A percentile compares a stretch with the other conserved stretches of the same genome.
These are phyloP conservation scores for Denticeps clupeoides DNA, from an alignment of 2,797 vertebrate species.

Conservation along the genomic window DNA sequence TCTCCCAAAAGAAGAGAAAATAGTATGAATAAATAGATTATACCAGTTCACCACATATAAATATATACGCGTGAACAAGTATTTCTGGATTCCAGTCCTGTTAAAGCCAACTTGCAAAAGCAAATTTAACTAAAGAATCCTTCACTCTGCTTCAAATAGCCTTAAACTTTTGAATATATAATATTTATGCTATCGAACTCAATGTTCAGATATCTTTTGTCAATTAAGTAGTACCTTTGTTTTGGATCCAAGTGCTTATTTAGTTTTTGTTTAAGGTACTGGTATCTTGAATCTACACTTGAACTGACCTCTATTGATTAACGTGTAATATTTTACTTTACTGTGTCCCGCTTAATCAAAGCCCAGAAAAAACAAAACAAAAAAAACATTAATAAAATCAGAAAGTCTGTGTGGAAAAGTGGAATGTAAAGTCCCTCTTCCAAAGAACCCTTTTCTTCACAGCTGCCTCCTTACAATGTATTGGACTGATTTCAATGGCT, in stretches of 20 bases:
- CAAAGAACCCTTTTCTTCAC: no score
- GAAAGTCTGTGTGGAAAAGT: no score
- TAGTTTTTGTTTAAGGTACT: no score
- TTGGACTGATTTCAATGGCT: no score
- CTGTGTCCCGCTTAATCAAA: no score
- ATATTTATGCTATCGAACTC: conserved; percentile 3
- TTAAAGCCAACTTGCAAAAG: not conserved
- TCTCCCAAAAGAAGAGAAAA: conserved; percentile 63
- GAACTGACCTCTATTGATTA: not conserved
- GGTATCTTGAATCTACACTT: conserved; percentile 15
- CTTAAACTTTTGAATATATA: conserved; percentile 8
- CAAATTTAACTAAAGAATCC: not conserved
- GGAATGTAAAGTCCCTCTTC: no score
- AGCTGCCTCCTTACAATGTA: no score
- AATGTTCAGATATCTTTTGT: not conserved
- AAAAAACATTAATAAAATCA: no score
- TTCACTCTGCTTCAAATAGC: conserved; percentile 5
- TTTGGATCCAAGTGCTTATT: no score
- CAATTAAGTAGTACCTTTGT: no score
- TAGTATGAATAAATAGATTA: conserved; percentile 59
- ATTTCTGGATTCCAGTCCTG: not conserved
- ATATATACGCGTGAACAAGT: conserved; percentile 11
- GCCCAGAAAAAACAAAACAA: no score
- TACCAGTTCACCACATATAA: conserved; percentile 36
- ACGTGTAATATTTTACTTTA: no score